These are phyloP conservation scores for Stercorarius parasiticus DNA, from an alignment of 2,113 vertebrate species.

Conservation along the genomic window DNA sequence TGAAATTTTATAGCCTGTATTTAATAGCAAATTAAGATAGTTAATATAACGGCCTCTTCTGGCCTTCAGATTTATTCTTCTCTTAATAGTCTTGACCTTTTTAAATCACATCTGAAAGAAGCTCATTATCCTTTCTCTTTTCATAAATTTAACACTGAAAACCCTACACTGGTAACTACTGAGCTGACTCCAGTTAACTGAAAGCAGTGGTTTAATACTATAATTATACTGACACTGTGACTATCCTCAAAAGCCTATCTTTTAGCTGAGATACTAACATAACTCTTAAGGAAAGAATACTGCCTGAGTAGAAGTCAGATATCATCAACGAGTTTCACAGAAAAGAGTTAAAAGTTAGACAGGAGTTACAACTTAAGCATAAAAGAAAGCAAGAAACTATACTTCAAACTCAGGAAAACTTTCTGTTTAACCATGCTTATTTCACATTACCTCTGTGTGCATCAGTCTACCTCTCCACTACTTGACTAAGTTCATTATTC, in stretches of 20 bases:
- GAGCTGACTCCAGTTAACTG: neutral
- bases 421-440: neutral
- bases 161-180: neutral
- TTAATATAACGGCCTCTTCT: neutral
- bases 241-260: neutral
- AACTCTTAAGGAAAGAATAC: neutral
- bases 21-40: neutral
- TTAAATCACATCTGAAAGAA: neutral
- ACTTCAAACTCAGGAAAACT: neutral
- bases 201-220: neutral
- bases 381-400: neutral
- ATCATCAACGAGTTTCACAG: neutral
- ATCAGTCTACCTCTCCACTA: neutral
- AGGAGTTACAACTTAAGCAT: neutral
- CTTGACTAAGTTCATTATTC: neutral
- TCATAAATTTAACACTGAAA: neutral
- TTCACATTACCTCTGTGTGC: neutral
- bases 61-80: neutral
- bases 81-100: neutral
- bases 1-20: neutral
- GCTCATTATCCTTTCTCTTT: neutral
- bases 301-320: neutral
- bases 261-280: neutral
- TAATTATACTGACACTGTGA: neutral
- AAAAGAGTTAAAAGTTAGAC: neutral